Conservation (phyloP, 2,797 vertebrate genomes). For the Thunnus albacares region DNA sequence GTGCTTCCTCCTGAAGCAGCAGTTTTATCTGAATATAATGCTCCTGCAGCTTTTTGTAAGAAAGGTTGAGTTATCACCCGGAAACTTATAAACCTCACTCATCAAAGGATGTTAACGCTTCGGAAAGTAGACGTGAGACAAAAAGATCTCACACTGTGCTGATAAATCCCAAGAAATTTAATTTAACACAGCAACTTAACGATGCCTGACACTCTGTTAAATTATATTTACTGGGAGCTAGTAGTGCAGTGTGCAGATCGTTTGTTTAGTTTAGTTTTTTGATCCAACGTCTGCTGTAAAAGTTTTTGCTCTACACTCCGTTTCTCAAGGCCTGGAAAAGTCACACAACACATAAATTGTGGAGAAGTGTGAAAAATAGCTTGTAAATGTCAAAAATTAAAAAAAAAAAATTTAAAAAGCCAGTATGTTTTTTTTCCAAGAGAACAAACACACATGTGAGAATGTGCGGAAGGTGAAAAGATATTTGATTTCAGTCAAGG, state of each 20-base stretch:
- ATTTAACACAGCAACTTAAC: background rate
- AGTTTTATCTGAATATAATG: slow-evolving; percentile 18
- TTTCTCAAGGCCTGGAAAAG: slow-evolving; percentile 1
- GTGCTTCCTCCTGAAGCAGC: slow-evolving; percentile 40
- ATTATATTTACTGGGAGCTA: background rate
- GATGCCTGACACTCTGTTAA: background rate
- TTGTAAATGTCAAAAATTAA: background rate
- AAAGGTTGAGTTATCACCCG: background rate
- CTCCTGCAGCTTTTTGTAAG: slow-evolving; percentile 12
- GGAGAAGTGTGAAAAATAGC: slow-evolving; percentile 3
- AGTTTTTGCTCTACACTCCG: background rate
- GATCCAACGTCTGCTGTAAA: background rate
- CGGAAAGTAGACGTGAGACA: slow-evolving; percentile 1
- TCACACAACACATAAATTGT: slow-evolving; percentile 1
- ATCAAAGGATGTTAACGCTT: background rate
- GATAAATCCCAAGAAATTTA: background rate
- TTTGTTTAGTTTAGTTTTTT: background rate
- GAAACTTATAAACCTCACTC: slow-evolving; percentile 16
- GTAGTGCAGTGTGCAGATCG: background rate
- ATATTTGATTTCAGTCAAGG: background rate
- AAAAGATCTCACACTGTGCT: background rate
- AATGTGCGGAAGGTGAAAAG: too few species aligned
- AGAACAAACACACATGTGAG: background rate
- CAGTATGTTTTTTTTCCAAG: background rate
- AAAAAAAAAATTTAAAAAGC: background rate